A percentile compares a stretch with the other conserved stretches of the same genome.
Conservation (phyloP, 2,888 invertebrate genomes). For the Myopa testacea region DNA sequence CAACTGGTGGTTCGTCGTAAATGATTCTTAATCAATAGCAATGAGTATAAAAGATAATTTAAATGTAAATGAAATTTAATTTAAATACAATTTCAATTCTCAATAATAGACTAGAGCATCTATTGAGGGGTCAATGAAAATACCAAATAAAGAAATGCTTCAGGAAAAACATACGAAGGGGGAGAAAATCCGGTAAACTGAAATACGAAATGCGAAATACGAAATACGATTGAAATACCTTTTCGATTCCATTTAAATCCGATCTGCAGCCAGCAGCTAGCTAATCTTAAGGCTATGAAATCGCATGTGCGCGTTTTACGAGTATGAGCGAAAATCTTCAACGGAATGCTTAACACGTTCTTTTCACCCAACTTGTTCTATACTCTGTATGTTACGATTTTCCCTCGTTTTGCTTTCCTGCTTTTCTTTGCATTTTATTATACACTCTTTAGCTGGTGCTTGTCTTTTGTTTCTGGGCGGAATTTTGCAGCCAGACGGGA, state of each 20-base stretch:
- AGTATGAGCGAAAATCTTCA: not conserved
- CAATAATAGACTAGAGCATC: no score
- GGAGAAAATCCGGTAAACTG: no score
- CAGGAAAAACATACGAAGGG: no score
- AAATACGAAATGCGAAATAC: no score
- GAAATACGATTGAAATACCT: not conserved
- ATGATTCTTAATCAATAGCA: no score
- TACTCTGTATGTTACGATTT: not conserved
- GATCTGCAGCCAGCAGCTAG: not conserved
- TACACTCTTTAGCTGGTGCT: not conserved
- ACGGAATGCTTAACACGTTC: not conserved
- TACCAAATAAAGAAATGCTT: no score
- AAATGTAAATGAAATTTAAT: no score
- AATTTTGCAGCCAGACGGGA: constrained; percentile 2
- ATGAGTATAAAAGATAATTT: no score
- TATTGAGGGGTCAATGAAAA: no score
- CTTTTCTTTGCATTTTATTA: not conserved
- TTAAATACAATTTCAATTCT: no score
- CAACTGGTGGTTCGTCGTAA: no score
- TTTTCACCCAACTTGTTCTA: no score
- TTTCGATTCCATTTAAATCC: not conserved
- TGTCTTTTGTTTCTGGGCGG: not conserved
- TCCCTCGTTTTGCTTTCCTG: not conserved
- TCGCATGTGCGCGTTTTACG: not conserved
- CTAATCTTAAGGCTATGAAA: not conserved